Evolutionary conservation across 2,113 vertebrate genomes (phyloP).

Genomic region (Ceyx margarethae): DNA sequence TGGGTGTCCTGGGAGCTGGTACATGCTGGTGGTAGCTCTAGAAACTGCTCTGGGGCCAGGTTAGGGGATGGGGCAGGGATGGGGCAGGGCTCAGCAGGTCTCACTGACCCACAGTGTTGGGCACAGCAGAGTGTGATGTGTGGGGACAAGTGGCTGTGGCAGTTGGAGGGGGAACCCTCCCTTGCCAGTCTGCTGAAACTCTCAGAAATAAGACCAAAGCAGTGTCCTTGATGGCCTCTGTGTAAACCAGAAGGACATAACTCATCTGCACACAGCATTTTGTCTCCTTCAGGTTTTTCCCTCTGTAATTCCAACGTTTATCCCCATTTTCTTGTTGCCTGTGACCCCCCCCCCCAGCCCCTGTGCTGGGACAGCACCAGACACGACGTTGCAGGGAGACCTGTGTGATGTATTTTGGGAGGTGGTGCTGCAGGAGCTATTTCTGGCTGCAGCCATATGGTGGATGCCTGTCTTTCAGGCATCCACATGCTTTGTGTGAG

Average conservation of each 20-base stretch:
- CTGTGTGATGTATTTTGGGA: background rate
- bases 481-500: background rate
- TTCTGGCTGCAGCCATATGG: slow-evolving; percentile 31
- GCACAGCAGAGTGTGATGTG: background rate
- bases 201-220: background rate
- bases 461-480: background rate
- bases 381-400: background rate
- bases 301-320: background rate
- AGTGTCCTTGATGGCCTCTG: background rate
- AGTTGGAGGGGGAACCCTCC: background rate
- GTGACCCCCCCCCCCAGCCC: background rate
- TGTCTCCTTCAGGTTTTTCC: background rate
- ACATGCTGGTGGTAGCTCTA: background rate
- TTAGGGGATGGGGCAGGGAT: background rate
- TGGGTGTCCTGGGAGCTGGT: background rate
- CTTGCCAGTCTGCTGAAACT: background rate
- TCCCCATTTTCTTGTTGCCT: fast-evolving
- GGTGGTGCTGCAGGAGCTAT: background rate
- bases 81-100: background rate
- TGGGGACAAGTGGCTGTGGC: fast-evolving
- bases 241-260: background rate
- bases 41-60: background rate
- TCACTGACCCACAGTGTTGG: fast-evolving
- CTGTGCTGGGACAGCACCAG: background rate
- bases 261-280: fast-evolving